phyloP scores from a whole-genome alignment of 2,888 invertebrate species.

The Limnephilus lunatus region DNA sequence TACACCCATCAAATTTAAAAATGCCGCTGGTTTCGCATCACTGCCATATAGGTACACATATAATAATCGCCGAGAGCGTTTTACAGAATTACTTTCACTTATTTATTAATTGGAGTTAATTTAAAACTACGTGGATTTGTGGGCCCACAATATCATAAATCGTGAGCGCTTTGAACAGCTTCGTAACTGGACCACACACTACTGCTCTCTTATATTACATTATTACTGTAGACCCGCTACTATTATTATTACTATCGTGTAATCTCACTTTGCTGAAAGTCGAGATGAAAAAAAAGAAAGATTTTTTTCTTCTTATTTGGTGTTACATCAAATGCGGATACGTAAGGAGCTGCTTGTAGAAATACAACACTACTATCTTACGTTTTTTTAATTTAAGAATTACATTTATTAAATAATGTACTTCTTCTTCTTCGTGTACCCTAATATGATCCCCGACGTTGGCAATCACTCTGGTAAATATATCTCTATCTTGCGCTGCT shows the following conservation, averaged over 20 bases:
- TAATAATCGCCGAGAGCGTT: neutral
- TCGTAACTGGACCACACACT: neutral
- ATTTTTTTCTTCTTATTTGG: neutral
- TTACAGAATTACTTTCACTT: neutral
- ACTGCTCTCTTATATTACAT: neutral
- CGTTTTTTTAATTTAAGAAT: neutral
- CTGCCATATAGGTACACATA: neutral
- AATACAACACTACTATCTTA: neutral
- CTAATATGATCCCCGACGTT: too few relatives aligned
- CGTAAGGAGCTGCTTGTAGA: neutral
- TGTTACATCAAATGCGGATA: slow-evolving; percentile 2
- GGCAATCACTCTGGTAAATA: too few relatives aligned
- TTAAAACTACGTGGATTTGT: neutral
- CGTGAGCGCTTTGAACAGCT: neutral
- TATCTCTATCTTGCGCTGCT: too few relatives aligned
- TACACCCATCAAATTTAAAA: too few relatives aligned
- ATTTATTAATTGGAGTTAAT: neutral
- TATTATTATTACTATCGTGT: neutral
- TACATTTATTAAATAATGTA: neutral
- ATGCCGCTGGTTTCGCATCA: neutral
- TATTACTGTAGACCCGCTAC: neutral
- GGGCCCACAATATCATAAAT: neutral
- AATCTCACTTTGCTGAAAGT: neutral
- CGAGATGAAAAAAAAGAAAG: neutral
- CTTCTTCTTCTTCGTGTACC: too few relatives aligned